Base-by-base conservation (phyloP, 37 sponge, comb jelly and placozoan genomes). In the Agelas oroides region DNA sequence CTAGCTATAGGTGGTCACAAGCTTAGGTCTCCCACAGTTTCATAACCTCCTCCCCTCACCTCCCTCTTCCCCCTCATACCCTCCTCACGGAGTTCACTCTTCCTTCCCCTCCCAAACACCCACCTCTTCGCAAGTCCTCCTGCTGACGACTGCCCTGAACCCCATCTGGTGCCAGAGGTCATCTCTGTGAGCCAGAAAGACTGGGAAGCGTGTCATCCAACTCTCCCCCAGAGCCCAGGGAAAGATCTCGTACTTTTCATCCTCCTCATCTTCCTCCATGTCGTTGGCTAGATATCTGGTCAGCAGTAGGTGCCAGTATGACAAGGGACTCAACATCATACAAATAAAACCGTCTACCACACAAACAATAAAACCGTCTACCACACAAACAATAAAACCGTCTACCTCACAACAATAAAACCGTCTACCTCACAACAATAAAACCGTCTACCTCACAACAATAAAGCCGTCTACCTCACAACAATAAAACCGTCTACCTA, bases 241-340 rank as follows among this genome's bases (percentile, higher is more conserved):
- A 53, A 95, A 91, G 35, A 95, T 91, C 70, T 92, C 95, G 36
- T 91, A 89, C 70, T 95, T 95, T 60, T 89, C 87, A 38, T 95
- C 93, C 54, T 95, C 95, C 34, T 95, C 90, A 46, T 95, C 95
- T 72, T 95, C 95, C 65, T 95, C 95, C 87, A 95, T 95, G 33
- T 95, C 95, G 69, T 89, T 89, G 17, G 95, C 95, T 8, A 95
- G 83, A 64, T 92, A 93, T 1, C 93, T 93, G 21, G 30, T 33
- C 25, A 20, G n/a, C 18, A 20, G 30, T 1, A 34, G 46, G 8
- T 3, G 46, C n/a, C n/a, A 46, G 46, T 19, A 32, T 30, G 57
- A 14, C 17, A 5, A 21, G 31, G 57, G 19, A 3, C 20, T 13
- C 11, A 23, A 64, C 65, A 13, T 19, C 23, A 64, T 11, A 64